Evolutionary conservation across 2,113 vertebrate genomes (phyloP).

Genomic region (Mastomys coucha): DNA sequence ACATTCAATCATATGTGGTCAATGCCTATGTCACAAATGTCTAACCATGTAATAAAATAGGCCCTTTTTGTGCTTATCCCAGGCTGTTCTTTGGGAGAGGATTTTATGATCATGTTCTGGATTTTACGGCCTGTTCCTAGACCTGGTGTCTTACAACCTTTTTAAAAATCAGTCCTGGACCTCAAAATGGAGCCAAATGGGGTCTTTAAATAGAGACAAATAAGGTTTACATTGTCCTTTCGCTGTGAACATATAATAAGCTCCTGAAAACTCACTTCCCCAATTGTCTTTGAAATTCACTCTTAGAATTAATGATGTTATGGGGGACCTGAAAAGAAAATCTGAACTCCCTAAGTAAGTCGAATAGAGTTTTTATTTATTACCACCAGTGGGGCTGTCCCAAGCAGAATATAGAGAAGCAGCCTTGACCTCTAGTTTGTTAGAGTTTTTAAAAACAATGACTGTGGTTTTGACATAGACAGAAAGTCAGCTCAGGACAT

Average conservation of each 20-base stretch:
- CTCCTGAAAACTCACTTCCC: background rate
- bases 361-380: background rate
- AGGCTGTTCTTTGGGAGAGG: no score
- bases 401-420: background rate
- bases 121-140: no score
- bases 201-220: no score
- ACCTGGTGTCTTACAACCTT: no score
- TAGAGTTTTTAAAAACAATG: background rate
- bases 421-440: background rate
- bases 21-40: no score
- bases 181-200: no score
- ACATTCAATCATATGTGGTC: no score
- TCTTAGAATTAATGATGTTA: background rate
- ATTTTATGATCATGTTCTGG: no score
- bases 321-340: background rate
- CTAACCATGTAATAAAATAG: no score
- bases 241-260: background rate
- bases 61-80: no score
- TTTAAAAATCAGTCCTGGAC: no score
- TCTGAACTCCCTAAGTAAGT: background rate
- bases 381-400: background rate
- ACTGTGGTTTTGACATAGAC: background rate
- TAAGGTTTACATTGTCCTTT: no score
- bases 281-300: background rate
- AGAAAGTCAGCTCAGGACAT: background rate